Conservation (phyloP, 1,140 invertebrate genomes). For the Lasaia peninsularis region DNA sequence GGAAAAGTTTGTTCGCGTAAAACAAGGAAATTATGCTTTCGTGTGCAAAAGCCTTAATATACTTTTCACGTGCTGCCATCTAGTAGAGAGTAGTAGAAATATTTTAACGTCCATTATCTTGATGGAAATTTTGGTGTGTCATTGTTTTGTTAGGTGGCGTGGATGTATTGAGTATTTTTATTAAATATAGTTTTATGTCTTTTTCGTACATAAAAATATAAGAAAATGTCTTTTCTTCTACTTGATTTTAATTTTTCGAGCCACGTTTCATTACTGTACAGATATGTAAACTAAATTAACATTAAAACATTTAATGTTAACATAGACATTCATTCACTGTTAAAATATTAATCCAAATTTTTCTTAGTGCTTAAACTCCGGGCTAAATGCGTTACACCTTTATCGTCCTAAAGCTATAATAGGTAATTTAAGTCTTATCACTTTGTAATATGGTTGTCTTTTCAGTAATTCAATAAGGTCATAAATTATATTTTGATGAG, state of each 20-base stretch:
- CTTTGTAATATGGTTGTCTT: conserved; percentile 9
- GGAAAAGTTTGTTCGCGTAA: no score
- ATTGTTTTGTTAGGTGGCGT: conserved; percentile 4
- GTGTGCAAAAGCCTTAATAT: no score
- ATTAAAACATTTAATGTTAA: no score
- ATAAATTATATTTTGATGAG: conserved; percentile 50
- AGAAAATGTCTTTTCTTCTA: no score
- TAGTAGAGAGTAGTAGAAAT: conserved; percentile 22
- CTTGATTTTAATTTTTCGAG: no score
- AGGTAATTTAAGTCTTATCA: neutral
- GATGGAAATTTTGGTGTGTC: neutral
- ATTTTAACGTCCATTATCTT: neutral
- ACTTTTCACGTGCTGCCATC: conserved; percentile 14
- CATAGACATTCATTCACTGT: no score
- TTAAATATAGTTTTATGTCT: neutral
- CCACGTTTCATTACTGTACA: no score
- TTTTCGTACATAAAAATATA: no score
- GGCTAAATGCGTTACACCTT: conserved; percentile 6
- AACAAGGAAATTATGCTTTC: no score
- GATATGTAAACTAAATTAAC: no score
- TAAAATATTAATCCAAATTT: no score
- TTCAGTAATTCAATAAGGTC: conserved; percentile 24
- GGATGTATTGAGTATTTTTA: neutral
- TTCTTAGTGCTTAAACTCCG: conserved; percentile 1
- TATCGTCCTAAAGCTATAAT: neutral